Evolutionary conservation across 1,140 invertebrate genomes (phyloP).

Genomic region (Ostrea denselamellosa): DNA sequence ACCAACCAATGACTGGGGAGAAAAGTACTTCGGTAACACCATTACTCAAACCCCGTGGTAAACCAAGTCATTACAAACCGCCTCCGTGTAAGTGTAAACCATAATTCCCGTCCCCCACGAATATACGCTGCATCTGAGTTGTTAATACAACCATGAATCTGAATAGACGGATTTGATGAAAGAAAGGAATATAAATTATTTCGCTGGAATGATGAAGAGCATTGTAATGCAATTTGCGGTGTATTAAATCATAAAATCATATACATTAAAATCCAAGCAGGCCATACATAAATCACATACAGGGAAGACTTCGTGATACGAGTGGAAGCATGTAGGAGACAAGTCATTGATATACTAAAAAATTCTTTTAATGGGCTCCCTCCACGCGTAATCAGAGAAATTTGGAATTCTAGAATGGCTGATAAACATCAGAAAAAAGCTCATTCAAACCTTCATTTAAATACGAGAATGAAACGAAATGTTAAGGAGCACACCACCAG

Average conservation of each 20-base stretch:
- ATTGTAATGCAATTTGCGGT: background rate
- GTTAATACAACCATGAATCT: background rate
- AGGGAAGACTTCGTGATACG: background rate
- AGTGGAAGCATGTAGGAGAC: background rate
- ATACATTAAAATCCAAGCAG: background rate
- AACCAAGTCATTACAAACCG: background rate
- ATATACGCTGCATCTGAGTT: background rate
- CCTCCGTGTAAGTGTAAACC: background rate
- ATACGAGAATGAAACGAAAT: background rate
- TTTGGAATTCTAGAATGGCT: background rate
- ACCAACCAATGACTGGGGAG: background rate
- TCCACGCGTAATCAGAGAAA: conserved; percentile 13
- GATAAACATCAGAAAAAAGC: conserved; percentile 25
- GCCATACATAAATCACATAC: background rate
- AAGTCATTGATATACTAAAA: background rate
- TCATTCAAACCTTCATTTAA: background rate
- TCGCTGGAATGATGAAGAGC: background rate
- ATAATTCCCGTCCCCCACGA: background rate
- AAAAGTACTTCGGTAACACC: background rate
- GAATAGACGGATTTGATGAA: conserved; percentile 12
- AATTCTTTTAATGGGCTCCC: background rate
- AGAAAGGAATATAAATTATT: background rate
- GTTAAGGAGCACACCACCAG: background rate
- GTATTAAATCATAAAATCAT: conserved; percentile 20
- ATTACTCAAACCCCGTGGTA: background rate